Conservation (phyloP, 2,797 vertebrate genomes). For the Danio tinwini region DNA sequence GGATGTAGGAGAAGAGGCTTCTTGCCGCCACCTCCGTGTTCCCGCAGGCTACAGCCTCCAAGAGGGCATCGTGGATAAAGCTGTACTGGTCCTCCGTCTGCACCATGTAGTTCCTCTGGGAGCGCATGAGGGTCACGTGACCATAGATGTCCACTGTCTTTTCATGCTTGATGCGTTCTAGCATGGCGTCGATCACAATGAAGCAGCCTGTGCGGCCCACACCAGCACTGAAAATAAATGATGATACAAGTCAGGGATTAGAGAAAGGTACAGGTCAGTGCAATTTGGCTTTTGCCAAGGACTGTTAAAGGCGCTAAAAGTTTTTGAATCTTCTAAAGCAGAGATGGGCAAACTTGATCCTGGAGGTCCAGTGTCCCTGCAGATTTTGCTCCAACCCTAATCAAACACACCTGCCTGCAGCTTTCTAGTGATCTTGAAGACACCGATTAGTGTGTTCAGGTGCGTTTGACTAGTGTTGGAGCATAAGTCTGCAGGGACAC, state of each 20-base stretch:
- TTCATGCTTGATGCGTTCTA: constrained; percentile 96
- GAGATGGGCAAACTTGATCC: too few relatives aligned
- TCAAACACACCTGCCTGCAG: too few relatives aligned
- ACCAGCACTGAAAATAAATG: constrained; percentile 81
- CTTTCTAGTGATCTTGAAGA: too few relatives aligned
- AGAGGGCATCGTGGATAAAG: constrained; percentile 97
- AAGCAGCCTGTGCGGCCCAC: constrained; percentile 97
- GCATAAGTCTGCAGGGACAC: too few relatives aligned
- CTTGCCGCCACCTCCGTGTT: constrained; percentile 95
- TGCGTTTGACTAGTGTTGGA: too few relatives aligned
- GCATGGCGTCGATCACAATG: constrained; percentile 97
- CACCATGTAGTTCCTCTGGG: constrained; percentile 98
- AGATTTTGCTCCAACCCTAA: too few relatives aligned
- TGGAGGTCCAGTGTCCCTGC: too few relatives aligned
- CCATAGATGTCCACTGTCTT: constrained; percentile 97
- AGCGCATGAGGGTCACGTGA: constrained; percentile 96
- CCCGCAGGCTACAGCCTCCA: constrained; percentile 95
- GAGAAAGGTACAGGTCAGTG: background rate
- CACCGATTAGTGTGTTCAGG: too few relatives aligned
- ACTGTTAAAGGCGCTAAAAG: too few relatives aligned
- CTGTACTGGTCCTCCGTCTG: constrained; percentile 99
- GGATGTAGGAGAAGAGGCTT: constrained; percentile 95
- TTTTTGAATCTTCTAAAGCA: too few relatives aligned
- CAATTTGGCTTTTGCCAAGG: too few relatives aligned
- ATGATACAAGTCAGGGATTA: constrained; percentile 6